These are phyloP conservation scores for Plagodis dolabraria DNA, from an alignment of 2,888 invertebrate species.

Conservation along the genomic window DNA sequence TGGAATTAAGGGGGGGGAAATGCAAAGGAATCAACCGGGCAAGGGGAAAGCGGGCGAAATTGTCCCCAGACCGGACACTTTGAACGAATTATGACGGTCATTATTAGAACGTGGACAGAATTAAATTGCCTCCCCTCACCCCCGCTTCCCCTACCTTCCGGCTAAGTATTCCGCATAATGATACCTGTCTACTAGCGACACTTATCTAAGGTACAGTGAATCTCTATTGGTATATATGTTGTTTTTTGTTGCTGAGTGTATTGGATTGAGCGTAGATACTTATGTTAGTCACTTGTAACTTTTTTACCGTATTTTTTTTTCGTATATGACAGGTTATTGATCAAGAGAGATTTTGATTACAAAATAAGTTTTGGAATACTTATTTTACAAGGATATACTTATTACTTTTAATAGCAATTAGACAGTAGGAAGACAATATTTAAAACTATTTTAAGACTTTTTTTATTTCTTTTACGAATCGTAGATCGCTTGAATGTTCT, in stretches of 20 bases:
- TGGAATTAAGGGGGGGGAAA: constrained; percentile 80
- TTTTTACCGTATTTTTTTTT: no score
- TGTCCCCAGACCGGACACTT: constrained; percentile 85
- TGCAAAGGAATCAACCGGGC: constrained; percentile 81
- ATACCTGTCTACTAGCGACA: constrained; percentile 80
- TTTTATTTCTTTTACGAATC: no score
- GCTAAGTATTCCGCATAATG: constrained; percentile 82
- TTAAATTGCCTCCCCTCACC: constrained; percentile 83
- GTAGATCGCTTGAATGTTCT: no score
- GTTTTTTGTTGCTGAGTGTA: constrained; percentile 12
- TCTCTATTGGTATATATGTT: constrained; percentile 26
- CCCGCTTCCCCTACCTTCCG: constrained; percentile 63
- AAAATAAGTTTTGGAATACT: no score
- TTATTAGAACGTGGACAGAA: constrained; percentile 87
- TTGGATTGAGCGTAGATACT: not conserved
- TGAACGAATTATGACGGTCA: constrained; percentile 87
- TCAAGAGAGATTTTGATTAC: no score
- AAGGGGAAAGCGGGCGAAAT: constrained; percentile 66
- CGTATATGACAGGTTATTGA: no score
- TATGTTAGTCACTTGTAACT: not conserved
- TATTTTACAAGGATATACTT: no score
- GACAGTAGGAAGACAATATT: no score
- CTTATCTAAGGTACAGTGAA: constrained; percentile 55
- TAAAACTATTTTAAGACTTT: no score
- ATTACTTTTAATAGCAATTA: no score